A percentile compares a stretch with the other conserved stretches of the same genome.
These are phyloP conservation scores for Cydia splendana DNA, from an alignment of 1,140 invertebrate genomes.

Conservation along the genomic window DNA sequence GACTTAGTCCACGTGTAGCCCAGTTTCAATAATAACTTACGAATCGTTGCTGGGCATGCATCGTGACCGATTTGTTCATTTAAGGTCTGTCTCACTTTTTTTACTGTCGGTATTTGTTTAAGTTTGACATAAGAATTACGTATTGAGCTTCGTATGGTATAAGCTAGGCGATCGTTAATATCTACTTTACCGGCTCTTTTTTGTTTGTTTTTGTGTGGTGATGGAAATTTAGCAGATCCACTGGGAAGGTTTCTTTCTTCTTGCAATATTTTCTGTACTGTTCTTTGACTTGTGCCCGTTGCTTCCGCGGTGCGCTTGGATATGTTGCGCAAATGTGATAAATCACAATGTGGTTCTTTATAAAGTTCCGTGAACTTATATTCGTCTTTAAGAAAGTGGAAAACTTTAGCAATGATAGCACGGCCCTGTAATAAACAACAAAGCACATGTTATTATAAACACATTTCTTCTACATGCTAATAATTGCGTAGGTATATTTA, in stretches of 20 bases:
- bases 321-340: constrained; percentile 27
- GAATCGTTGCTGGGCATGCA: constrained; percentile 24
- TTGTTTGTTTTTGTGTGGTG: not conserved
- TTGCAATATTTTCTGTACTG: constrained; percentile 18
- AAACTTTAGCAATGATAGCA: constrained; percentile 31
- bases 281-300: not conserved
- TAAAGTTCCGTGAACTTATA: constrained; percentile 24
- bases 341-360: constrained; percentile 24
- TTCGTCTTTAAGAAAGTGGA: constrained; percentile 27
- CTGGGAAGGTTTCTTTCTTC: not conserved
- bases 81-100: not conserved
- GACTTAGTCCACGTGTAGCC: constrained; percentile 35
- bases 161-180: constrained; percentile 1
- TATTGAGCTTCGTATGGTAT: constrained; percentile 28
- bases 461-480: too few relatives aligned
- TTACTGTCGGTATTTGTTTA: constrained; percentile 31
- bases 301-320: not conserved
- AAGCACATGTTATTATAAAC: not conserved
- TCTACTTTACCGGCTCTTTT: not conserved
- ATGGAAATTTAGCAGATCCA: not conserved
- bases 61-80: constrained; percentile 29
- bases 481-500: too few relatives aligned
- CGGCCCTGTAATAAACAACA: constrained; percentile 18
- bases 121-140: not conserved
- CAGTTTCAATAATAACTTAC: constrained; percentile 30